A percentile compares a stretch with the other conserved stretches of the same genome.
phyloP scores from a whole-genome alignment of 2,888 invertebrate genomes.

The Minunthozetes semirufus region DNA sequence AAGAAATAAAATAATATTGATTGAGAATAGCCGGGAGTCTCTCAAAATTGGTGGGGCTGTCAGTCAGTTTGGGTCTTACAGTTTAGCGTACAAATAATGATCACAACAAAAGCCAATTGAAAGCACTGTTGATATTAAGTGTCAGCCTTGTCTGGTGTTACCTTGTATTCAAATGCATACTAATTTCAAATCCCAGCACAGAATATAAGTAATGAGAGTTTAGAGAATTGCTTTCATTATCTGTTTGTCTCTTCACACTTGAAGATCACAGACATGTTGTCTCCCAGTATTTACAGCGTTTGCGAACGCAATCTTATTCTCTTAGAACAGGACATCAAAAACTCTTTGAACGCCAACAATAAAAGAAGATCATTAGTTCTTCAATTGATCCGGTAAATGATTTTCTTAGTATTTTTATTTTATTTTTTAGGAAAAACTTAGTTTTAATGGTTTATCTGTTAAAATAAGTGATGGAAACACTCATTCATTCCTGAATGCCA shows the following conservation, averaged over 20 bases:
- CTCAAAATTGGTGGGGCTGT: no score
- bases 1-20: no score
- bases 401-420: not conserved
- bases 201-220: no score
- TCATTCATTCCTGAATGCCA: constrained; percentile 1
- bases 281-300: constrained; percentile 12
- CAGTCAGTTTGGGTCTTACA: no score
- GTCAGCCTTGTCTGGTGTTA: not conserved
- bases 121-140: not conserved
- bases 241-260: no score
- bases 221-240: no score
- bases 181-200: no score
- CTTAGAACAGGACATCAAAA: not conserved
- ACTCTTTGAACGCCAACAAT: not conserved
- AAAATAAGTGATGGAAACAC: constrained; percentile 6
- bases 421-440: not conserved
- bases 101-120: not conserved
- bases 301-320: not conserved
- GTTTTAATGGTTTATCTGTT: not conserved
- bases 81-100: no score
- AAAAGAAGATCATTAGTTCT: constrained; percentile 2
- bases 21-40: no score
- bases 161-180: no score
- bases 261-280: constrained; percentile 8
- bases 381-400: constrained; percentile 8